phyloP scores from a whole-genome alignment of 2,888 invertebrate genomes.

The Dascillus cervinus region DNA sequence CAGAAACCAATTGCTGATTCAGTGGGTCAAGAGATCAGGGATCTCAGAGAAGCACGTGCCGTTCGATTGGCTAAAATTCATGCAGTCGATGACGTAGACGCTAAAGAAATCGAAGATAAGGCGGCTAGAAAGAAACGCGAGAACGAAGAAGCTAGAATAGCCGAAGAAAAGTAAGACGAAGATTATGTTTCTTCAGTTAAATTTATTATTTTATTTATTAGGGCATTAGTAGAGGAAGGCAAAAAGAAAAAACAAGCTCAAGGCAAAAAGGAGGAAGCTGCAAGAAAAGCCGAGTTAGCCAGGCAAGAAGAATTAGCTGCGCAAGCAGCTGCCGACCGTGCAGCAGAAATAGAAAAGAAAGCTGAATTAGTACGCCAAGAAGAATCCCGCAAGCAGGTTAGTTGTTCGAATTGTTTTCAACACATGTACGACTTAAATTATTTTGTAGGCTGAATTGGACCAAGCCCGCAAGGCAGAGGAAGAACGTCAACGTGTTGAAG shows the following conservation, averaged over 20 bases:
- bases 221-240: constrained; percentile 49
- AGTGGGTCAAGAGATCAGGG: constrained; percentile 39
- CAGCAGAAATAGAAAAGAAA: constrained; percentile 39
- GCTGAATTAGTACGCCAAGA: constrained; percentile 36
- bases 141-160: constrained; percentile 56
- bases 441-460: constrained; percentile 44
- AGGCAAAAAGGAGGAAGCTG: constrained; percentile 36
- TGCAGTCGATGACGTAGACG: constrained; percentile 42
- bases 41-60: constrained; percentile 56
- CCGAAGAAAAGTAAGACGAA: constrained; percentile 50
- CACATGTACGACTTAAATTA: no score
- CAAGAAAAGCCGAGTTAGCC: constrained; percentile 46
- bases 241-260: constrained; percentile 48
- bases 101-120: constrained; percentile 41
- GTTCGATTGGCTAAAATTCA: constrained; percentile 54
- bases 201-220: no score
- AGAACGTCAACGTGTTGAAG: constrained; percentile 46
- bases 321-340: constrained; percentile 43
- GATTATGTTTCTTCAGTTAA: no score
- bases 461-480: constrained; percentile 47
- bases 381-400: constrained; percentile 37
- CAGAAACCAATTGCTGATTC: constrained; percentile 53
- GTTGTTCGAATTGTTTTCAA: constrained; percentile 12
- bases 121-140: constrained; percentile 46
- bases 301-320: constrained; percentile 42